Evolutionary conservation across 2,797 vertebrate species (phyloP), one percentile per base, ranked within the genome.

Genomic region (Lycodopsis pacificus): DNA sequence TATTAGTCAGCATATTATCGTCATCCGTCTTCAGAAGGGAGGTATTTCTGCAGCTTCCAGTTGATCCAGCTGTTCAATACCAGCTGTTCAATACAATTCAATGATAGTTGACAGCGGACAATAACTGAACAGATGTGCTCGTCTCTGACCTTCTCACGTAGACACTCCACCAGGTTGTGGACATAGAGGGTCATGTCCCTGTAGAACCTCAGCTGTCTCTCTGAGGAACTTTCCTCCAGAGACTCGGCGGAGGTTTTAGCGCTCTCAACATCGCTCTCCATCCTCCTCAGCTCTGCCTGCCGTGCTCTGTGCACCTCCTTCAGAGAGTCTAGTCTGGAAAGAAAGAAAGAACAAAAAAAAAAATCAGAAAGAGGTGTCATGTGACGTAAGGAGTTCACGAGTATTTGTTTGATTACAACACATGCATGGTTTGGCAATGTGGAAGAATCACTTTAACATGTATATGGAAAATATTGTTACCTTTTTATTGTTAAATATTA

Each of bases 161-260:
- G 94, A 93, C 97, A 99, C 80, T 97, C 96, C 73, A 97, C 93
- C 89, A 99, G 90, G 90, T 97, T 98, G 85, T 96, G 95, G 40
- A 93, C 86, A 0, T 95, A 99, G 30, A 90, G 83, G 58, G 94
- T 96, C 96, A 97, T 97, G 84, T 83, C 80, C 65, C 95, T 95
- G 91, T 97, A 99, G 92, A 98, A 99, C 79, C 76, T 95, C 64
- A 97, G 95, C 89, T 95, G 95, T 27, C 86, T 80, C 76, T 96
- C 93, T 38, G 95, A 91, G 0, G 95, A 93, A 48, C 92, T 84
- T 71, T 92, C 95, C 87, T 97, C 96, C 11, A 99, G 89, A 63
- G 86, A 92, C 83, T 97, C 95, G 14, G 96, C 83, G 0, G 94
- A 79, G 54, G 46, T 91, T 89, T 91, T 95, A 10, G 97, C 95